phyloP scores from a whole-genome alignment of 2,888 invertebrate species.

The Epinotia brunnichana region DNA sequence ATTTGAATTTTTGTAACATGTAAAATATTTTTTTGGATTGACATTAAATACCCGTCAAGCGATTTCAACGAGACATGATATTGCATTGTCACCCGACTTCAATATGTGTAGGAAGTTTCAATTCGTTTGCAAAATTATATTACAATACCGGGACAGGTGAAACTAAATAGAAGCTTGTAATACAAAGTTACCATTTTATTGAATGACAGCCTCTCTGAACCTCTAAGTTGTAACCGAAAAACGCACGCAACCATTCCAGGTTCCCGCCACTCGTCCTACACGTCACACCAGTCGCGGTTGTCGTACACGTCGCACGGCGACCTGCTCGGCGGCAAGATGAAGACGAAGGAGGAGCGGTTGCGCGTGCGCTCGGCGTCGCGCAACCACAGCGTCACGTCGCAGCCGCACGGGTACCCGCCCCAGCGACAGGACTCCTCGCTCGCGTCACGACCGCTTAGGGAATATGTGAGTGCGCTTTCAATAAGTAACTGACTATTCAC shows the following conservation, averaged over 20 bases:
- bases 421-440: slow-evolving; percentile 83
- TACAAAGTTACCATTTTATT: too few relatives aligned
- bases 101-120: too few relatives aligned
- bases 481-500: too few relatives aligned
- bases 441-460: slow-evolving; percentile 87
- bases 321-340: slow-evolving; percentile 88
- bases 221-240: neutral
- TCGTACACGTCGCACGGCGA: slow-evolving; percentile 98
- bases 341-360: slow-evolving; percentile 94
- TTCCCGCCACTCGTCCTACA: slow-evolving; percentile 97
- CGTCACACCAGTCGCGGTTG: slow-evolving; percentile 95
- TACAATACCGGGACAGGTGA: too few relatives aligned
- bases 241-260: slow-evolving; percentile 73
- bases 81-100: too few relatives aligned
- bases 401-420: slow-evolving; percentile 79
- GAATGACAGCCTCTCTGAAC: neutral
- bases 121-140: too few relatives aligned
- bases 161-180: too few relatives aligned
- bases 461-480: slow-evolving; percentile 85
- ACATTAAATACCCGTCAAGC: too few relatives aligned
- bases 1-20: too few relatives aligned
- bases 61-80: too few relatives aligned
- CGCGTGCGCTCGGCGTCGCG: slow-evolving; percentile 88
- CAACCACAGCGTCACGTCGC: slow-evolving; percentile 86
- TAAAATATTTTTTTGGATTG: too few relatives aligned